phyloP scores from a whole-genome alignment of 2,888 invertebrate genomes.

The Pilophorus perplexus region DNA sequence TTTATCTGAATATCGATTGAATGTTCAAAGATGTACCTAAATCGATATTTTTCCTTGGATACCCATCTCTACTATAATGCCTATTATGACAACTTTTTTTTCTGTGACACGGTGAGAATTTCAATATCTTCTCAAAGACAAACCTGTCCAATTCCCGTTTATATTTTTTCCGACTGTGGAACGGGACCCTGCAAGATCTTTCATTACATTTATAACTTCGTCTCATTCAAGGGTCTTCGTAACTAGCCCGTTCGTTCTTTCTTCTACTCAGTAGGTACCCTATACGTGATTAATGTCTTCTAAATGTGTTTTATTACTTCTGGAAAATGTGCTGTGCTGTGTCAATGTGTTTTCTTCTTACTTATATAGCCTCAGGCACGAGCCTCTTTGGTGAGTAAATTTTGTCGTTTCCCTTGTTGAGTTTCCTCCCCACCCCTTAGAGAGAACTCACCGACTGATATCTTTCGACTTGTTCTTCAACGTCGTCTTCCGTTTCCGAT shows the following conservation, averaged over 20 bases:
- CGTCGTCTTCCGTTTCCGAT: not conserved
- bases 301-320: conserved; percentile 20
- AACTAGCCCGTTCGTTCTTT: conserved; percentile 1
- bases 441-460: not conserved
- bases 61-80: too few relatives aligned
- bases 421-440: conserved; percentile 16
- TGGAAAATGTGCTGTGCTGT: conserved; percentile 33
- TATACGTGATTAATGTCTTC: not conserved
- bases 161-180: not conserved
- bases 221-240: not conserved
- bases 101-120: too few relatives aligned
- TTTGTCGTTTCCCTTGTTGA: too few relatives aligned
- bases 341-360: conserved; percentile 47
- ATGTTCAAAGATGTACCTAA: too few relatives aligned
- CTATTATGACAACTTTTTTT: too few relatives aligned
- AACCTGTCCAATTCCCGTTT: too few relatives aligned
- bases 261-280: not conserved
- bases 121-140: not conserved
- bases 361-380: conserved; percentile 54
- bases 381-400: conserved; percentile 54
- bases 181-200: conserved; percentile 11
- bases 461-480: not conserved
- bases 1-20: too few relatives aligned
- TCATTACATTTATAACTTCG: not conserved
- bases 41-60: too few relatives aligned